These are phyloP conservation scores for Acleris sparsana DNA, from an alignment of 2,888 invertebrate genomes.

Conservation along the genomic window DNA sequence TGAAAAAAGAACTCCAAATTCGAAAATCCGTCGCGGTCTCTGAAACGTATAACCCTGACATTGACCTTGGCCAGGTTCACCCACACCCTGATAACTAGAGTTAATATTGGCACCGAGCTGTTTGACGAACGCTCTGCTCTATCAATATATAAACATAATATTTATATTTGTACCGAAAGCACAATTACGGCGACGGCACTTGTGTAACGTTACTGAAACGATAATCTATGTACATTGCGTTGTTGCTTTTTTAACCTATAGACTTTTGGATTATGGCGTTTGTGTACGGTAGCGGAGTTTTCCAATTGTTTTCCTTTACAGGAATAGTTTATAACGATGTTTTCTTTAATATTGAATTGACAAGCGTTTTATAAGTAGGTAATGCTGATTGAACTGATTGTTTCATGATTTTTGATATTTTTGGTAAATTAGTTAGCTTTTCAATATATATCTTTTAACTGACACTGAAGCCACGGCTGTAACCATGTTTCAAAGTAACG, in stretches of 20 bases:
- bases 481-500: too few species aligned
- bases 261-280: slow-evolving; percentile 9
- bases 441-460: too few species aligned
- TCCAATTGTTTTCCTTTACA: too few species aligned
- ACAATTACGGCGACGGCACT: slow-evolving; percentile 59
- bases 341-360: too few species aligned
- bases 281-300: neutral
- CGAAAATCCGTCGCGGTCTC: slow-evolving; percentile 1
- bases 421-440: too few species aligned
- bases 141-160: slow-evolving; percentile 84
- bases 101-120: slow-evolving; percentile 82
- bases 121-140: slow-evolving; percentile 81
- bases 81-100: slow-evolving; percentile 76
- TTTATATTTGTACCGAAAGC: slow-evolving; percentile 72
- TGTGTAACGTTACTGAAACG: slow-evolving; percentile 79
- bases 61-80: slow-evolving; percentile 73
- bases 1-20: slow-evolving; percentile 7
- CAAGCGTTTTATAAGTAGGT: too few species aligned
- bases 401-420: too few species aligned
- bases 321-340: too few species aligned
- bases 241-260: slow-evolving; percentile 21
- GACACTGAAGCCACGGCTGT: too few species aligned
- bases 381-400: too few species aligned
- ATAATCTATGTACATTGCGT: slow-evolving; percentile 66
- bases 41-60: slow-evolving; percentile 58